Base-by-base conservation (phyloP, 1,140 invertebrate species). In the Drosophila insularis region DNA sequence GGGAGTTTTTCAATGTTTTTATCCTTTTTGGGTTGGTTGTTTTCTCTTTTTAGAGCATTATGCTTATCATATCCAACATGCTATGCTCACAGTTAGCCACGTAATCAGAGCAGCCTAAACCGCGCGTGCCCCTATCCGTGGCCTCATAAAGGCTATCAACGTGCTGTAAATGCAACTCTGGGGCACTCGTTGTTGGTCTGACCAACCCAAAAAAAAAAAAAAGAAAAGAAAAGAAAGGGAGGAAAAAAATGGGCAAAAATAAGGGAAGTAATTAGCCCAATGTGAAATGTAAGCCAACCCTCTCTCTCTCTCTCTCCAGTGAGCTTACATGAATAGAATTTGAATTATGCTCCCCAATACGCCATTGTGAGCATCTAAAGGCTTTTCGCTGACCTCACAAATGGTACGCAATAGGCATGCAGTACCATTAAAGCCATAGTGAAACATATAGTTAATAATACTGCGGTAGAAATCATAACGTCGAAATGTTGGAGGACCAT, bases 271-370 rank as follows among this genome's bases (percentile, higher is more conserved):
- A 78, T 86, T 86, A 86, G 71, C 55, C 58, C 11, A 39, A 39
- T 14, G 37, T 56, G 40, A 14, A 32, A 31, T 60, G 21, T 11
- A 21, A 11, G 32, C 2, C 10, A 8, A n/a, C 39, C 39, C 1
- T 39, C 23, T 32, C 35, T 37, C 11, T 37, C 35, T 37, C 10
- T 13, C 11, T 13, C 1, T 1, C 35, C 50, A 58, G 37, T 1
- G 10, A 19, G 89, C 92, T 92, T 91, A 93, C 93, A 92, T 93
- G 82, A 93, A 92, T 59, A 93, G 80, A 62, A 93, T 91, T 81
- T 93, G 92, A 27, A 93, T 81, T 71, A 93, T 86, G 71, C 92
- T 93, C 58, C 93, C 93, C 62, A 93, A 68, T 37, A 93, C 77
- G 8, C 93, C 93, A 70, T 92, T 93, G 78, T 92, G 82, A 63